Conservation (phyloP, 2,113 vertebrate genomes). For the Ceyx cyanopectus region DNA sequence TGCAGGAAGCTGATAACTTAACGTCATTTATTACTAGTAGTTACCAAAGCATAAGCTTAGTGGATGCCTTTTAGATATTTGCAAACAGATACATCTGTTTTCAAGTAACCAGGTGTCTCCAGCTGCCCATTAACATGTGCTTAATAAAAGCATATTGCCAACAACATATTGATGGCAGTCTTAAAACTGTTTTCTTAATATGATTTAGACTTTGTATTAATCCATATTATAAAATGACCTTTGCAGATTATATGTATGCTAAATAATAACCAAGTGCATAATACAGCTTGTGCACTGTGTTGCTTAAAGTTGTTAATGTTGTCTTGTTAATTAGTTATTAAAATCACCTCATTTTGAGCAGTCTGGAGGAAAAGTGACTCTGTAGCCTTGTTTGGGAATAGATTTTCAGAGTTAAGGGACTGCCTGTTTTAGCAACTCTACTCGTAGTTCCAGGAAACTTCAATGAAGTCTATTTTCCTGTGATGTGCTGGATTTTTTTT, state of each 20-base stretch:
- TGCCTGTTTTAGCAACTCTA: neutral
- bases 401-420: neutral
- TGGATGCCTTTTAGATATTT: neutral
- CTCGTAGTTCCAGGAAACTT: neutral
- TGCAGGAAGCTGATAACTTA: neutral
- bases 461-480: neutral
- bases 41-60: neutral
- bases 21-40: neutral
- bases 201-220: constrained; percentile 19
- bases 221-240: neutral
- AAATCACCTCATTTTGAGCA: neutral
- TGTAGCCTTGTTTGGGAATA: neutral
- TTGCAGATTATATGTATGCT: neutral
- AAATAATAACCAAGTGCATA: neutral
- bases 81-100: neutral
- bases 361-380: neutral
- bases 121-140: neutral
- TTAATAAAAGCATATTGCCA: constrained; percentile 20
- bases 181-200: neutral
- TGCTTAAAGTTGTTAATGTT: neutral
- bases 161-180: neutral
- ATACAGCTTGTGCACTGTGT: neutral
- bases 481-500: neutral
- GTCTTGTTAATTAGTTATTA: neutral
- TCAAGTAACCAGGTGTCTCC: neutral